phyloP scores from a whole-genome alignment of 2,888 invertebrate genomes.

The Nasonia oneida region DNA sequence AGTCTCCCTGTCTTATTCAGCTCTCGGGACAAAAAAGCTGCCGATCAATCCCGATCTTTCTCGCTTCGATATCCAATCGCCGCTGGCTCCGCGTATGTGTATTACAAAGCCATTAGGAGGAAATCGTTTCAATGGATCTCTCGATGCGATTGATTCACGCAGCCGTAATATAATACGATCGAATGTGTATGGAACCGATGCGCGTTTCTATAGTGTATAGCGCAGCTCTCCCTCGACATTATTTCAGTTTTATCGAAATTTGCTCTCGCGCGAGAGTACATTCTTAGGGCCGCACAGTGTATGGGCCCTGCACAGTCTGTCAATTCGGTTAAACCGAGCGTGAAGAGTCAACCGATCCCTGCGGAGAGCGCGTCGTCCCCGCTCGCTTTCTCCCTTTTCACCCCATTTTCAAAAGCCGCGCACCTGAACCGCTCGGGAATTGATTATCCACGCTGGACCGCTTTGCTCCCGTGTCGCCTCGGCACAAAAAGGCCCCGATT shows the following conservation, averaged over 20 bases:
- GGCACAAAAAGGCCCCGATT: background rate
- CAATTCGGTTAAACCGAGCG: conserved; percentile 31
- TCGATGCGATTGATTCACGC: background rate
- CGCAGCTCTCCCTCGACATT: background rate
- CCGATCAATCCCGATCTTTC: conserved; percentile 53
- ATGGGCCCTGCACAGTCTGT: background rate
- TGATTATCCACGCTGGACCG: conserved; percentile 51
- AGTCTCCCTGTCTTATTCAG: background rate
- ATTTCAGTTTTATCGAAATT: conserved; percentile 1
- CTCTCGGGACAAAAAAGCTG: conserved; percentile 8
- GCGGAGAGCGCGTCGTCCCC: background rate
- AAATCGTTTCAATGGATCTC: conserved; percentile 20
- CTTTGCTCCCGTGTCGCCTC: background rate
- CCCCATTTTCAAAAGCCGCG: background rate
- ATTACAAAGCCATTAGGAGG: conserved; percentile 33
- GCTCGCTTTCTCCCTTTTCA: background rate
- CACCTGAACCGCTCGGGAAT: conserved; percentile 49
- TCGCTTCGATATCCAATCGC: conserved; percentile 38
- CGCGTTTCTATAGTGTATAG: no score
- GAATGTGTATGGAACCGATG: background rate
- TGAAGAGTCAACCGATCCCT: conserved; percentile 28
- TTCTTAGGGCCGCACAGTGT: background rate
- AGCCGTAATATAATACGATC: background rate
- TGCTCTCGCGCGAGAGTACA: background rate
- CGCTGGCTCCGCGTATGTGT: conserved; percentile 19